Evolutionary conservation across 2,113 vertebrate genomes (phyloP).

Genomic region (Chiloscyllium plagiosum): DNA sequence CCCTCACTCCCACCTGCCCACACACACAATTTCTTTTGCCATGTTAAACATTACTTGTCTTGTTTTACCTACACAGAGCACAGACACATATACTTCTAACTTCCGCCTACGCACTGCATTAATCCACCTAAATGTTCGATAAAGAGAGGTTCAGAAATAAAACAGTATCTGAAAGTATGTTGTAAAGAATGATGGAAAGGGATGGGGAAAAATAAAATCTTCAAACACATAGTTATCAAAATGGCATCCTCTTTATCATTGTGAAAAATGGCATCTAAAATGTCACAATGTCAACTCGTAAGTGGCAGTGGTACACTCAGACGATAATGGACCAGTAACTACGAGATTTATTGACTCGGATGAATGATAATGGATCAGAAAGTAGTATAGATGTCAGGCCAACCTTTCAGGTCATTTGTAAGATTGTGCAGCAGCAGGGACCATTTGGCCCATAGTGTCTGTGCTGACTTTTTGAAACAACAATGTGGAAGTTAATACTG

Average conservation of each 20-base stretch:
- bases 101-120: neutral
- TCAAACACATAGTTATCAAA: neutral
- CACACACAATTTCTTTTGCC: neutral
- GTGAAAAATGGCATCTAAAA: slow-evolving; percentile 1
- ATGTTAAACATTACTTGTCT: neutral
- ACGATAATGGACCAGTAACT: neutral
- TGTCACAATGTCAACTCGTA: neutral
- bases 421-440: neutral
- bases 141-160: neutral
- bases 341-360: neutral
- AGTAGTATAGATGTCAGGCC: neutral
- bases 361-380: neutral
- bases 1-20: neutral
- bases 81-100: neutral
- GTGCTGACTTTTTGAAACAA: neutral
- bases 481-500: neutral
- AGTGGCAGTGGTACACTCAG: neutral
- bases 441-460: neutral
- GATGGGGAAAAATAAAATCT: neutral
- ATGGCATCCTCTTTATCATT: neutral
- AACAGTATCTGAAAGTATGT: neutral
- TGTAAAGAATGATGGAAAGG: slow-evolving; percentile 4
- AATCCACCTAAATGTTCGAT: neutral
- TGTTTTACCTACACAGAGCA: neutral
- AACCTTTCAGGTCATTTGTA: neutral